These are phyloP conservation scores for Hylaeus anthracinus DNA, from an alignment of 1,140 invertebrate species.

Conservation along the genomic window DNA sequence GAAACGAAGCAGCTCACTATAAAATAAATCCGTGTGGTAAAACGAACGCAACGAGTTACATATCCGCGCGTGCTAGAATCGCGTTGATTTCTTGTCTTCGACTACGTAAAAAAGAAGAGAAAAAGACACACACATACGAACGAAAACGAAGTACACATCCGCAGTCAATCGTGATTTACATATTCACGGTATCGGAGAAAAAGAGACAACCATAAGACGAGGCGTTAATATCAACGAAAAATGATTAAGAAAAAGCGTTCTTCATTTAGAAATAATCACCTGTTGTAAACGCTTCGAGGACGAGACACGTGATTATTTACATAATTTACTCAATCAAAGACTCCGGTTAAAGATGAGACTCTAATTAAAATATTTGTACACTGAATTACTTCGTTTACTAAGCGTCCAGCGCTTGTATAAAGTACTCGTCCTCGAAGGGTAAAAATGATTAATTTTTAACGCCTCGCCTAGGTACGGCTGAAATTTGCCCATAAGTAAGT, in stretches of 20 bases:
- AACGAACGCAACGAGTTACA: neutral
- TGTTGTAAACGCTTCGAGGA: too few relatives aligned
- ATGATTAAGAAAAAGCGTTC: too few relatives aligned
- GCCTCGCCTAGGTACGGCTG: slow-evolving; percentile 1
- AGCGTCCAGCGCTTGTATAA: too few relatives aligned
- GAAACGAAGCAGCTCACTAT: neutral
- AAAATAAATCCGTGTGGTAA: neutral
- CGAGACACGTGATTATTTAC: too few relatives aligned
- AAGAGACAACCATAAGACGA: neutral
- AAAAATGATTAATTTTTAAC: too few relatives aligned
- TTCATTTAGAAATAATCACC: too few relatives aligned
- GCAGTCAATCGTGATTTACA: slow-evolving; percentile 27
- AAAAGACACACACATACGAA: neutral
- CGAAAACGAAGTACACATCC: slow-evolving; percentile 42
- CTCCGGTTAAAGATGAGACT: too few relatives aligned
- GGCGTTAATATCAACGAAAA: too few relatives aligned
- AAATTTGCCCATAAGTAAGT: slow-evolving; percentile 7
- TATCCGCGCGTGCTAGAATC: neutral
- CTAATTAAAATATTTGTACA: too few relatives aligned
- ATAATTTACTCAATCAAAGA: too few relatives aligned
- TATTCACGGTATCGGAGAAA: neutral
- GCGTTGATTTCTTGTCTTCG: neutral
- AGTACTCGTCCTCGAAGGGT: too few relatives aligned
- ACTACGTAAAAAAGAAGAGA: neutral
- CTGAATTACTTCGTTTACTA: too few relatives aligned